Base-by-base conservation (phyloP, 2,797 vertebrate species). In the Aplochiton taeniatus region DNA sequence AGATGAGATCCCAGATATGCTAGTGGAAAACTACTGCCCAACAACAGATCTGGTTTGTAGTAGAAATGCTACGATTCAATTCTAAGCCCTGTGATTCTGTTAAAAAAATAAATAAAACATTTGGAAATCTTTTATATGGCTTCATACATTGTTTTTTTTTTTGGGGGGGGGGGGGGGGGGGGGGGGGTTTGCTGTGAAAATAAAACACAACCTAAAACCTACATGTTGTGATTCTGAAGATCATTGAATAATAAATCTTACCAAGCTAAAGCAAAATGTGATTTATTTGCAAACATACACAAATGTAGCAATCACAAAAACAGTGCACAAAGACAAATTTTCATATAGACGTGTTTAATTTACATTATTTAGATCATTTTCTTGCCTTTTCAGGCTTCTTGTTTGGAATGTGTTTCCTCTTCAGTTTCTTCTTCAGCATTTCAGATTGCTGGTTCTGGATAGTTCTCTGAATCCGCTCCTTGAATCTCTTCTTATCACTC, bases 401-500 rank as follows among this genome's bases (percentile, higher is more conserved):
- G 62, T 74, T 75, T 53, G 75, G 72, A 19, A 44, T 82, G n/a
- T 68, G 76, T 80, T 71, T 82, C 31, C 57, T 81, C 58, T 80
- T 91, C 41, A 55, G 12, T 51, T 86, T 91, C 79, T 86, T 91
- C 63, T 72, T 88, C 16, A 82, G 50, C 67, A 76, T 84, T 57
- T 71, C 78, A 0, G 72, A 69, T 69, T 88, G 85, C 72, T 88
- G 86, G 62, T 58, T 89, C 79, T 91, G 79, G 74, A 95, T 82
- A 0, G 9, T 72, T 73, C 93, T 90, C 72, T 91, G 88, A 72
- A 94, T 87, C 73, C 74, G 91, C 73, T 90, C 88, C 66, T 93
- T 93, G 61, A 94, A 96, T 8, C 89, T 85, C 63, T 73, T 90
- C 79, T 95, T 97, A 50, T 91, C 89, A 61, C 74, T 91, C 83